These are phyloP conservation scores for Hirtodrosophila confusa DNA, from an alignment of 2,888 invertebrate species.

Conservation along the genomic window DNA sequence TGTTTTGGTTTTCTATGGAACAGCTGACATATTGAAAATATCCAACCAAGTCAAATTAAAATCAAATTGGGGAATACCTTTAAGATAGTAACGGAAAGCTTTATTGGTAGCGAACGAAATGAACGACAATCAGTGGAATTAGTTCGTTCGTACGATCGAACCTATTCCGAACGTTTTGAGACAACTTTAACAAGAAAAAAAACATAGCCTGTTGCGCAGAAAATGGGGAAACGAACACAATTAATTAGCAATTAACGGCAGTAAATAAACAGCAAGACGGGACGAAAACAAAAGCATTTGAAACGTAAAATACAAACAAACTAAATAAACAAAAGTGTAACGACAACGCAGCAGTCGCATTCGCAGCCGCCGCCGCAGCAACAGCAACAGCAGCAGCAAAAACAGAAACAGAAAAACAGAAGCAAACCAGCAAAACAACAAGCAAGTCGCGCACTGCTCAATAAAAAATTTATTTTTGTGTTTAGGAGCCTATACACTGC, in stretches of 20 bases:
- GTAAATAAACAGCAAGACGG: constrained; percentile 53
- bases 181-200: constrained; percentile 15
- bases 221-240: constrained; percentile 42
- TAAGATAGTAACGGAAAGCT: constrained; percentile 5
- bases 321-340: constrained; percentile 46
- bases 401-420: constrained; percentile 25
- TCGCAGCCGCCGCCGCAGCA: constrained; percentile 32
- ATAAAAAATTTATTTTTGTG: constrained; percentile 65
- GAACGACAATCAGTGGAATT: constrained; percentile 11
- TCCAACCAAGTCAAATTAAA: too few relatives aligned
- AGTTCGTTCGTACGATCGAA: constrained; percentile 37
- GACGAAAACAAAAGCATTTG: constrained; percentile 45
- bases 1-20: too few relatives aligned
- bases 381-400: constrained; percentile 21
- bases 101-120: constrained; percentile 22
- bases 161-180: constrained; percentile 23
- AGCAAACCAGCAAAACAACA: constrained; percentile 55
- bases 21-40: too few relatives aligned
- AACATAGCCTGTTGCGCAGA: constrained; percentile 57
- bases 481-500: constrained; percentile 42
- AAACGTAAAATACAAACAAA: constrained; percentile 39
- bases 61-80: too few relatives aligned
- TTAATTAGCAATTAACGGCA: constrained; percentile 63
- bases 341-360: constrained; percentile 53
- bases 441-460: constrained; percentile 53